Conservation (phyloP, 2,113 vertebrate species). For the Actinemys pallida region DNA sequence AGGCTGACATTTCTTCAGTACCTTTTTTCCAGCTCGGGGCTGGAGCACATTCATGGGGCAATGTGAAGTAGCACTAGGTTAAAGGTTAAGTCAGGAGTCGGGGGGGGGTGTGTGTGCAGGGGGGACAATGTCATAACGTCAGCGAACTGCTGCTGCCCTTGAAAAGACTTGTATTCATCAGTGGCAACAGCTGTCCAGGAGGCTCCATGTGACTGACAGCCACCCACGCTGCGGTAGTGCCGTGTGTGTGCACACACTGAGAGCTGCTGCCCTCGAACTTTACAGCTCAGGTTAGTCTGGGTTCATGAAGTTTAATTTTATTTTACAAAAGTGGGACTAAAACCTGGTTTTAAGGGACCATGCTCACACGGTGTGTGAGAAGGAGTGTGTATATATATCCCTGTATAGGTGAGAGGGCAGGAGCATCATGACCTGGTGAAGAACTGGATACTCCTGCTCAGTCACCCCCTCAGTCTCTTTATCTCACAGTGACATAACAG, state of each 20-base stretch:
- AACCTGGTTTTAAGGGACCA: not conserved
- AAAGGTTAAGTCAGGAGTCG: not conserved
- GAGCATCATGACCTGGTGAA: not conserved
- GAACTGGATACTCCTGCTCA: not conserved
- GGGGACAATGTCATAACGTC: not conserved
- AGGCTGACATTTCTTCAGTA: not conserved
- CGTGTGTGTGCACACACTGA: not conserved
- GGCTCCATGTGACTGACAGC: not conserved
- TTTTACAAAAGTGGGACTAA: not conserved
- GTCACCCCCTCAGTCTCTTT: not conserved
- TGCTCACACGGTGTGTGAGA: not conserved
- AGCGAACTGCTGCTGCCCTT: not conserved
- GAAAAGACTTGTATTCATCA: not conserved
- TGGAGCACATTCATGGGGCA: not conserved
- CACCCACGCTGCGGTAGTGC: not conserved
- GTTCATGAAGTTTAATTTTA: not conserved
- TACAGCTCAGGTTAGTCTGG: not conserved
- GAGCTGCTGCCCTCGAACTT: not conserved
- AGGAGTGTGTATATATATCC: too few species aligned
- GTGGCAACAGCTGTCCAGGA: not conserved
- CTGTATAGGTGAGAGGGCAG: too few species aligned
- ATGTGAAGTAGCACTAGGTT: not conserved
- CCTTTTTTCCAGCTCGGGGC: not conserved
- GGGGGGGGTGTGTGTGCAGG: too few species aligned
- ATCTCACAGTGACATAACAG: not conserved